phyloP scores from a whole-genome alignment of 2,888 invertebrate genomes.

The Aspidiotus destructor region DNA sequence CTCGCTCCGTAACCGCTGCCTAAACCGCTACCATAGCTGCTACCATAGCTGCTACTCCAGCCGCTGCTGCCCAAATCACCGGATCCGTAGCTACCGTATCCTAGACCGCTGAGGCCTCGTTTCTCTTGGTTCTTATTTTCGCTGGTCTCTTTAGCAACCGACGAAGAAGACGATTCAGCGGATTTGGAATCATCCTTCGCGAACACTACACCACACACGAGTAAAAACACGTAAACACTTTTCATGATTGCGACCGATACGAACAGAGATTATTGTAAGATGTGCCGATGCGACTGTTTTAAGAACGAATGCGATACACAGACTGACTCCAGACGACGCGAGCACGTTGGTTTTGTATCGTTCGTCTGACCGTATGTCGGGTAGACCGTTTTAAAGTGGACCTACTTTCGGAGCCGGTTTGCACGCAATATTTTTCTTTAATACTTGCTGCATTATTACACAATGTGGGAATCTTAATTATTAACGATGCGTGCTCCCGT shows the following conservation, averaged over 20 bases:
- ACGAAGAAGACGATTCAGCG: conserved; percentile 22
- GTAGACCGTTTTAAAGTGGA: conserved; percentile 16
- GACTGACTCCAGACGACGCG: conserved; percentile 21
- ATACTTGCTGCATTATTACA: conserved; percentile 21
- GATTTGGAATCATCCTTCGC: conserved; percentile 27
- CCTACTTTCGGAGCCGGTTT: conserved; percentile 34
- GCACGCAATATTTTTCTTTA: conserved; percentile 22
- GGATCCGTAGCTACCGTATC: too few species aligned
- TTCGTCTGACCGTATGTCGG: too few species aligned
- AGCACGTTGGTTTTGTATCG: conserved; percentile 32
- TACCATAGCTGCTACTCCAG: too few species aligned
- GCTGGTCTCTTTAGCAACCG: neutral
- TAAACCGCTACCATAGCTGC: conserved; percentile 30
- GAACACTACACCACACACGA: conserved; percentile 26
- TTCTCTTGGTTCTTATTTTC: conserved; percentile 33
- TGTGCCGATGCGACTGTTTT: neutral
- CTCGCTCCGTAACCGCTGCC: conserved; percentile 17
- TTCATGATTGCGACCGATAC: conserved; percentile 2
- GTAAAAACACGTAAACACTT: conserved; percentile 20
- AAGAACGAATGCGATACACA: neutral
- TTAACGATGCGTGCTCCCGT: conserved; percentile 24
- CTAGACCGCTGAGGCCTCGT: conserved; percentile 34
- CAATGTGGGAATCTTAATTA: conserved; percentile 31
- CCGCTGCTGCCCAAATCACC: too few species aligned
- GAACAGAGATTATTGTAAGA: too few species aligned